Conservation (phyloP, 2,113 vertebrate genomes). For the Donacobius atricapilla region DNA sequence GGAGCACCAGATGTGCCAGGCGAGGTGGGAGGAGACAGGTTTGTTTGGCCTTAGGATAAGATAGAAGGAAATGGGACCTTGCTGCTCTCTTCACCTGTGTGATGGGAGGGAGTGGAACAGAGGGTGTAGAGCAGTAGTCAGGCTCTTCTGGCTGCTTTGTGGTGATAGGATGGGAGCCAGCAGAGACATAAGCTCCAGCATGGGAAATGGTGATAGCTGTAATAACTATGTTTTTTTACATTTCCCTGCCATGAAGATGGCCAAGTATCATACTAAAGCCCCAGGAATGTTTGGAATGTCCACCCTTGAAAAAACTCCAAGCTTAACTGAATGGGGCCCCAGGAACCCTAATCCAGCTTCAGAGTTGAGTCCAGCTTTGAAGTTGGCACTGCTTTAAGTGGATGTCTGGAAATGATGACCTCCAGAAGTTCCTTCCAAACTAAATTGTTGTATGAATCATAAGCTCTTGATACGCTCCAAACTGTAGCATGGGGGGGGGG, state of each 20-base stretch:
- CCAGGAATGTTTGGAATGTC: not conserved
- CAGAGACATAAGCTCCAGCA: not conserved
- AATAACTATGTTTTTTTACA: fast-evolving
- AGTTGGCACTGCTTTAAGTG: not conserved
- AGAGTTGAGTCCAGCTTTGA: not conserved
- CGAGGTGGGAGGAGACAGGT: not conserved
- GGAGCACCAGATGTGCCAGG: not conserved
- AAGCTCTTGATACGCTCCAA: not conserved
- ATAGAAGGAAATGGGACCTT: not conserved
- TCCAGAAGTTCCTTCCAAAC: not conserved
- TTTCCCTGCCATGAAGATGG: not conserved
- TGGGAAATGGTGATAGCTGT: not conserved
- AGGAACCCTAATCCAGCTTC: not conserved
- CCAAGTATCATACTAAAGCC: not conserved
- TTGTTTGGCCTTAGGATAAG: not conserved
- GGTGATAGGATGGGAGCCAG: not conserved
- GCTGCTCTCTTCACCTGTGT: not conserved
- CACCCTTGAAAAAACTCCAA: not conserved
- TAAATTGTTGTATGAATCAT: slow-evolving; percentile 1
- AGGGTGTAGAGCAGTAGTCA: not conserved
- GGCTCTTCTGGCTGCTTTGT: not conserved
- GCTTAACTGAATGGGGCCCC: not conserved
- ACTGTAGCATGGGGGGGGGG: not conserved
- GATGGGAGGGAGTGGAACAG: not conserved
- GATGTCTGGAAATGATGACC: not conserved